Percentiles rank a stretch among this genome's conserved stretches.
phyloP scores from a whole-genome alignment of 2,797 vertebrate species.

The Macropodus opercularis region DNA sequence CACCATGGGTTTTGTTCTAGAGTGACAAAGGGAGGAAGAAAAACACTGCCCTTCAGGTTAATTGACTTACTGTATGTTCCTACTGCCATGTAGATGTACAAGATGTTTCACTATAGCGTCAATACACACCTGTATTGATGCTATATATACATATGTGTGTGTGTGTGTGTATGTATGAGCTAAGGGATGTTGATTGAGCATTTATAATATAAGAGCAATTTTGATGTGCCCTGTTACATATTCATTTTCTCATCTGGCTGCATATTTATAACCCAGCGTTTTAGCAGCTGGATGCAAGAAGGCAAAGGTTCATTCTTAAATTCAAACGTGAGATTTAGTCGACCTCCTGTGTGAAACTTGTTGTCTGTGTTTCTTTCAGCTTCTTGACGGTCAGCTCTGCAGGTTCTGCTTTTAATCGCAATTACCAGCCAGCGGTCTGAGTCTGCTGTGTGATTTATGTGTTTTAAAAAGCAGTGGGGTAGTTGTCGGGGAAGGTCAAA shows the following conservation, averaged over 20 bases:
- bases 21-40: slow-evolving; percentile 30
- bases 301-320: slow-evolving; percentile 35
- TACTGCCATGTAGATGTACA: slow-evolving; percentile 43
- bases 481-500: slow-evolving; percentile 61
- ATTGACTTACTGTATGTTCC: slow-evolving; percentile 61
- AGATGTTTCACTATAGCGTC: slow-evolving; percentile 17
- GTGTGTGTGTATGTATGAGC: background rate
- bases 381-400: slow-evolving; percentile 52
- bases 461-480: slow-evolving; percentile 51
- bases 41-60: slow-evolving; percentile 61
- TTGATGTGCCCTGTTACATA: slow-evolving; percentile 11
- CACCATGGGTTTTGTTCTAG: slow-evolving; percentile 59
- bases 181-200: slow-evolving; percentile 9
- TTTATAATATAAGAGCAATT: slow-evolving; percentile 30
- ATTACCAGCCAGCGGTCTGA: slow-evolving; percentile 44
- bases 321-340: slow-evolving; percentile 36
- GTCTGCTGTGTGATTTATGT: slow-evolving; percentile 62
- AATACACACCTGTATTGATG: background rate
- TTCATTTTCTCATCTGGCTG: slow-evolving; percentile 21
- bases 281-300: slow-evolving; percentile 25
- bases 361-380: slow-evolving; percentile 22
- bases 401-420: slow-evolving; percentile 63
- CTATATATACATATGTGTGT: no score
- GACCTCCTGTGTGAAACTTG: slow-evolving; percentile 39
- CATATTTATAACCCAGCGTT: slow-evolving; percentile 20